Evolutionary conservation across 2,797 vertebrate species (phyloP).

Genomic region (Anas bernieri): DNA sequence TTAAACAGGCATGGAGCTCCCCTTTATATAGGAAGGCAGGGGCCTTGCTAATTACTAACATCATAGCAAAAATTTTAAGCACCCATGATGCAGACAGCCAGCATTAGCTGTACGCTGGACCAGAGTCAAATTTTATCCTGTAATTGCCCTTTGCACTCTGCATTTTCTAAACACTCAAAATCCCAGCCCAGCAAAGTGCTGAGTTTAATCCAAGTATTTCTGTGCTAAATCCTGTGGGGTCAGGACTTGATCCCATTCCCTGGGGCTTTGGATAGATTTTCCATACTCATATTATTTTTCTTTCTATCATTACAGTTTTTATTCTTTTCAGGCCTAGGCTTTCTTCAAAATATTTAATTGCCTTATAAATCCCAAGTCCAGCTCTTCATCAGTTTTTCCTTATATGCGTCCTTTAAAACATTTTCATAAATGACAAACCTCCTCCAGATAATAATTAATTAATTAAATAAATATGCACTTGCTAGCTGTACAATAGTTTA

Average conservation of each 20-base stretch:
- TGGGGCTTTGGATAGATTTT: not conserved
- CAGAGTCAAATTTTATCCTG: too few species aligned
- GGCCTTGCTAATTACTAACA: too few species aligned
- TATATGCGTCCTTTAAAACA: not conserved
- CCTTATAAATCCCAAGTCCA: not conserved
- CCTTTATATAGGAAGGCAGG: too few species aligned
- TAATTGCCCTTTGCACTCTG: too few species aligned
- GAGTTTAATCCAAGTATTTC: too few species aligned
- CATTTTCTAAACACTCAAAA: too few species aligned
- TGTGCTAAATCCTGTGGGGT: too few species aligned
- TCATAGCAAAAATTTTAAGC: too few species aligned
- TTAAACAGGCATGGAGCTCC: too few species aligned
- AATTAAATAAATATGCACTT: not conserved
- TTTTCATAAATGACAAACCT: conserved; percentile 6
- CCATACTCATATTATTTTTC: not conserved
- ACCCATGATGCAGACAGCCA: too few species aligned
- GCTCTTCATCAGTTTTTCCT: conserved; percentile 9
- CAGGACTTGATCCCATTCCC: not conserved
- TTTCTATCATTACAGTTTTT: not conserved
- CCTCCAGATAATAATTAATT: not conserved
- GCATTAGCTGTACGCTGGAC: too few species aligned
- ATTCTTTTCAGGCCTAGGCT: not conserved
- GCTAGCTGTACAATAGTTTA: not conserved
- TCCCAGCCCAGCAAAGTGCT: too few species aligned
- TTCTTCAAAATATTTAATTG: conserved; percentile 15